Conservation (phyloP, 1,140 invertebrate species). For the Araneus ventricosus region DNA sequence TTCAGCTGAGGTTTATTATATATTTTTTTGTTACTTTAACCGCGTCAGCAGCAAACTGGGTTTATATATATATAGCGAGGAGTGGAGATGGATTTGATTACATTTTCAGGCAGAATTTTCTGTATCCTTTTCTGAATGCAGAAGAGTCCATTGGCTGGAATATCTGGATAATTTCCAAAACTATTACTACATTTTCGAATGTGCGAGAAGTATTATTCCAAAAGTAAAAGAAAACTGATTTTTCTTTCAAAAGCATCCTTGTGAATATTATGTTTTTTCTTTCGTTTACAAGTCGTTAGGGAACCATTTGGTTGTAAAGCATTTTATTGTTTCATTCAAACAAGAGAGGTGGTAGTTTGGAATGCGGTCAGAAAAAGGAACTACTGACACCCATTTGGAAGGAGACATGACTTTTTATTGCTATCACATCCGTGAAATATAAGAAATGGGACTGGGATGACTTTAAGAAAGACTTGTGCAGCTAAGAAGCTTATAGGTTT, state of each 20-base stretch:
- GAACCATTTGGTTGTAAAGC: constrained; percentile 42
- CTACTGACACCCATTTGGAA: not conserved
- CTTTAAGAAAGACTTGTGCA: not conserved
- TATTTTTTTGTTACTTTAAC: constrained; percentile 32
- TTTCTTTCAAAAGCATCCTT: constrained; percentile 47
- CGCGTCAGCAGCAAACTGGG: constrained; percentile 30
- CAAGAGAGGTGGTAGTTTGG: constrained; percentile 7
- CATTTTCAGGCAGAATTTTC: constrained; percentile 50
- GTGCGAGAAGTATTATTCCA: constrained; percentile 40
- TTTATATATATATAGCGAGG: not conserved
- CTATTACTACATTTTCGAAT: constrained; percentile 39
- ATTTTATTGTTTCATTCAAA: constrained; percentile 59
- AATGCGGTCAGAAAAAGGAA: not conserved
- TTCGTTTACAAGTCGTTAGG: constrained; percentile 40
- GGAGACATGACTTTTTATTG: not conserved
- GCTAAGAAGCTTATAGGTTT: not conserved
- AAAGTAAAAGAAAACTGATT: constrained; percentile 3
- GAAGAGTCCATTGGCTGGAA: constrained; percentile 29
- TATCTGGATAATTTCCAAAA: constrained; percentile 71
- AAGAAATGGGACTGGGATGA: not conserved
- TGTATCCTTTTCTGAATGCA: constrained; percentile 14
- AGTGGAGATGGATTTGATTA: constrained; percentile 32
- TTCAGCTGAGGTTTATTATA: constrained; percentile 30
- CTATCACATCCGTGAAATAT: not conserved
- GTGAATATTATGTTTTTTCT: not conserved